Conservation (phyloP, 2,113 vertebrate species). For the Cairina moschata region DNA sequence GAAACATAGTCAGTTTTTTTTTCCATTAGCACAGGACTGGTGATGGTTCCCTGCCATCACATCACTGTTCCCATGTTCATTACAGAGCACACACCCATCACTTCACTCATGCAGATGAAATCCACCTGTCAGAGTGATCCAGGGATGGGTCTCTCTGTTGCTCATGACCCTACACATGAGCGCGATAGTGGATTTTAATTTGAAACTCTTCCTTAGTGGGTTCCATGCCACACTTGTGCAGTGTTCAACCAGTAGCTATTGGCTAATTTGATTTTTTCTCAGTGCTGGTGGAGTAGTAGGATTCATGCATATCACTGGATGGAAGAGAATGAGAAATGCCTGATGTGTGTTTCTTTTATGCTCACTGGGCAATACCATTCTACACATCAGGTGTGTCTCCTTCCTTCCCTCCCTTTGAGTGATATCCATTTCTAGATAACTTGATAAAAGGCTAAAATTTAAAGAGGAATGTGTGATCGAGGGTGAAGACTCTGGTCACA, state of each 20-base stretch:
- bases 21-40: not conserved
- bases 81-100: not conserved
- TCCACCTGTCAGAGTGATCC: slow-evolving; percentile 7
- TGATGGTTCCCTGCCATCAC: not conserved
- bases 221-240: slow-evolving; percentile 25
- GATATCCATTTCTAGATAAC: slow-evolving; percentile 9
- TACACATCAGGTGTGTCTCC: slow-evolving; percentile 57
- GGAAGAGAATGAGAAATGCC: slow-evolving; percentile 46
- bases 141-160: slow-evolving; percentile 18
- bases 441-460: not conserved
- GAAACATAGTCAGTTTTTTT: not conserved
- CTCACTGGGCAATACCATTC: not conserved
- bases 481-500: slow-evolving; percentile 2
- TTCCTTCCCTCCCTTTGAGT: slow-evolving; percentile 45
- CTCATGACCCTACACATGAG: slow-evolving; percentile 38
- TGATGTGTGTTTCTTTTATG: slow-evolving; percentile 50
- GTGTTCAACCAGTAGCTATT: slow-evolving; percentile 67
- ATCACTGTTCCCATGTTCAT: not conserved
- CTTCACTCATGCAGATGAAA: slow-evolving; percentile 34
- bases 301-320: slow-evolving; percentile 36
- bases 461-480: not conserved
- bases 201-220: not conserved
- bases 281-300: not conserved
- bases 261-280: not conserved
- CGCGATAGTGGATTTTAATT: slow-evolving; percentile 51